Percentiles rank a stretch among this genome's conserved stretches.
phyloP scores from a whole-genome alignment of 2,888 invertebrate species.

The Heliconius ethilla region DNA sequence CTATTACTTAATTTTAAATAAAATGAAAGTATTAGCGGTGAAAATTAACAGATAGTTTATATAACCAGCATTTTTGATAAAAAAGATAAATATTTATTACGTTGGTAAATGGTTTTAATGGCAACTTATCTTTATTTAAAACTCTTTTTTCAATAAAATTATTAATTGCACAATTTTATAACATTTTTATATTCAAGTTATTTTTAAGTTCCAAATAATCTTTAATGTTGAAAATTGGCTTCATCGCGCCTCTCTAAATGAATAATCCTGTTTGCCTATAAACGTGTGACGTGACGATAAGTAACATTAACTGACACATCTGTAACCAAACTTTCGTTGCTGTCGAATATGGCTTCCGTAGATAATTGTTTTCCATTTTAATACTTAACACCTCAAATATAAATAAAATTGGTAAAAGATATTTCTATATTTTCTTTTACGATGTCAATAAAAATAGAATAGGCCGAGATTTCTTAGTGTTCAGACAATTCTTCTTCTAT shows the following conservation, averaged over 20 bases:
- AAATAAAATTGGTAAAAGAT: neutral
- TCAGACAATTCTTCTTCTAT: too few relatives aligned
- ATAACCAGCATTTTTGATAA: too few relatives aligned
- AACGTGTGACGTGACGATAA: slow-evolving; percentile 21
- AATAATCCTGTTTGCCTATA: slow-evolving; percentile 21
- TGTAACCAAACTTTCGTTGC: neutral
- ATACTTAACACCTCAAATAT: neutral
- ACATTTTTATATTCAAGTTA: neutral
- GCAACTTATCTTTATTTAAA: neutral
- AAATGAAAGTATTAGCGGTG: too few relatives aligned
- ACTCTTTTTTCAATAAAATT: neutral
- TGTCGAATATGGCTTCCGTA: slow-evolving; percentile 11
- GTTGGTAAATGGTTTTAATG: too few relatives aligned
- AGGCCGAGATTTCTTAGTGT: too few relatives aligned
- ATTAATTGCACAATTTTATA: neutral
- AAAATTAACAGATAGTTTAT: too few relatives aligned
- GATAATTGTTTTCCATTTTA: neutral
- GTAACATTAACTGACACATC: neutral
- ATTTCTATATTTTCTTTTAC: neutral
- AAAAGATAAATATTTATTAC: too few relatives aligned
- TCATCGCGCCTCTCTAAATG: slow-evolving; percentile 16
- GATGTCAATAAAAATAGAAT: neutral
- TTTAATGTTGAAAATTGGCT: slow-evolving; percentile 5
- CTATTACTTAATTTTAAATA: too few relatives aligned
- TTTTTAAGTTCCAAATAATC: too few relatives aligned